These are phyloP conservation scores for Andricus curvator DNA, from an alignment of 2,888 invertebrate species.

Conservation along the genomic window DNA sequence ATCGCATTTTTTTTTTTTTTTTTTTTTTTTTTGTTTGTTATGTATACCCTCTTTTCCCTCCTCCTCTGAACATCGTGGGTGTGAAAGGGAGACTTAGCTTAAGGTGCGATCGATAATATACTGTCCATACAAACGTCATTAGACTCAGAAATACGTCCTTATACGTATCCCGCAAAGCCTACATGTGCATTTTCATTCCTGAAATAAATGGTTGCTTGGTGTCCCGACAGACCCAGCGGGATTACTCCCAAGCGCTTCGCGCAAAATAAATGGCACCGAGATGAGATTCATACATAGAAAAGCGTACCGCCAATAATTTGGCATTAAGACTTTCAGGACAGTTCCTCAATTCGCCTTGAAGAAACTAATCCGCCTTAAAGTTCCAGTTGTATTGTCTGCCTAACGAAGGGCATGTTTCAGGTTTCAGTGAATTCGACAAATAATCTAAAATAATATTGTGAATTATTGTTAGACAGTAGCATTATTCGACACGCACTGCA, in stretches of 20 bases:
- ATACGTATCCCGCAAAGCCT: constrained; percentile 32
- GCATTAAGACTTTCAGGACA: constrained; percentile 24
- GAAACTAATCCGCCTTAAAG: constrained; percentile 21
- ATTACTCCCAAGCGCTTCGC: constrained; percentile 20
- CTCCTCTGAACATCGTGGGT: constrained; percentile 6
- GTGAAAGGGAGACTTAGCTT: constrained; percentile 26
- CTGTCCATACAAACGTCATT: constrained; percentile 36
- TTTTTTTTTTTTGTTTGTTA: too few relatives aligned
- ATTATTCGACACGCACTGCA: too few relatives aligned
- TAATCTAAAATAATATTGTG: too few relatives aligned
- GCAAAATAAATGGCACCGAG: constrained; percentile 24
- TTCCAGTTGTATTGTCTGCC: background rate
- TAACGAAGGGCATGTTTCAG: too few relatives aligned
- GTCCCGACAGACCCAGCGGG: constrained; percentile 34
- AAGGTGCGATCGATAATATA: constrained; percentile 31
- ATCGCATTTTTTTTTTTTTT: too few relatives aligned
- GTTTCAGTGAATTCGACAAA: too few relatives aligned
- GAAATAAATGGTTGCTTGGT: constrained; percentile 13
- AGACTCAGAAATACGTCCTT: constrained; percentile 35
- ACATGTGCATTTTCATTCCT: constrained; percentile 34
- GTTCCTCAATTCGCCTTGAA: background rate
- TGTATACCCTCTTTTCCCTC: background rate
- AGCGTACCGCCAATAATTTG: constrained; percentile 26
- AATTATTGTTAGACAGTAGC: too few relatives aligned
- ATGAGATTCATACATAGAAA: constrained; percentile 12